phyloP scores from a whole-genome alignment of 2,113 vertebrate genomes.

The cat (Felis catus) region F.catus_Fca126_mat1.0 CM031418.1:50931501-50932000 shows the following conservation, averaged over 20 bases:
- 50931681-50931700: not conserved
- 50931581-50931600: not conserved
- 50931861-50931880: not conserved
- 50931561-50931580: not conserved
- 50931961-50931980: not conserved
- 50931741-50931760: not conserved
- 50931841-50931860: not conserved
- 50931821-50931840: not conserved
- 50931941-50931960: not conserved
- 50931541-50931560: not conserved
- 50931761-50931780: not conserved
- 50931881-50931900: not conserved
- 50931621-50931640: not conserved
- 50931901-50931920: not conserved
- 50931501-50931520: not conserved
- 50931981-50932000: not conserved
- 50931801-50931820: not conserved
- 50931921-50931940: not conserved
- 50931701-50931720: not conserved
- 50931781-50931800: not conserved
- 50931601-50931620: not conserved
- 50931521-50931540: not conserved
- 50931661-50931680: not conserved
- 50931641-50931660: not conserved
- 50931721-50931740: not conserved